Base-by-base conservation (phyloP, 1,140 invertebrate genomes). In the Asbolus verrucosus region DNA sequence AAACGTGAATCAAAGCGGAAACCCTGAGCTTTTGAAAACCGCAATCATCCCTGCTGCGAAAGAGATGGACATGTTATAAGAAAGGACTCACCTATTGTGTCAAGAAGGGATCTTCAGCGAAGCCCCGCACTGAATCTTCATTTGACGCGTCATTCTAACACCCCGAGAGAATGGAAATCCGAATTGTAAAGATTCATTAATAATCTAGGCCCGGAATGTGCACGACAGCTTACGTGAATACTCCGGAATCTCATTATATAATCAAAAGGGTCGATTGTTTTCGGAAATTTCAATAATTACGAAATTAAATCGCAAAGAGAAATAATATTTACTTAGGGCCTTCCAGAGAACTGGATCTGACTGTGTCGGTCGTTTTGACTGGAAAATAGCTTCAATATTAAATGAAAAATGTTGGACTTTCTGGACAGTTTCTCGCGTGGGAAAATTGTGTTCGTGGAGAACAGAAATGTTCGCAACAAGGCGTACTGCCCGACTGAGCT, bases 401-500 rank as follows among this genome's bases (percentile, higher is more conserved):
- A 50, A 24, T 19, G n/a, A 21, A 8, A 54, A 54, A 14, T 54
- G 46, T 27, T n/a, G 11, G 27, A 54, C 9, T 54, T 54, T 46
- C 41, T 46, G 2, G 11, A 15, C 14, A 18, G 41, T 46, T 14
- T 54, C 14, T 13, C 46, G 46, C 46, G 46, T 27, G 46, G 46
- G 9, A 54, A 54, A 54, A 5, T 27, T 21, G 19, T n/a, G 19
- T 9, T 54, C 46, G 21, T 13, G 18, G 46, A 9, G 46, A 54
- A 54, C 46, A 54, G 46, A 54, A 54, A 54, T 54, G 38, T 54
- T 54, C 46, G 46, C 46, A 54, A 54, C 46, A 70, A 68, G 63
- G 69, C 69, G 61, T 46, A 60, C 38, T 69, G 72, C 65, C 72
- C 69, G 69, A 73, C 72, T 73, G 65, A 71, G 69, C 65, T 61